Conservation (phyloP, 2,113 vertebrate species). For the Cryptomyrus ogoouensis region DNA sequence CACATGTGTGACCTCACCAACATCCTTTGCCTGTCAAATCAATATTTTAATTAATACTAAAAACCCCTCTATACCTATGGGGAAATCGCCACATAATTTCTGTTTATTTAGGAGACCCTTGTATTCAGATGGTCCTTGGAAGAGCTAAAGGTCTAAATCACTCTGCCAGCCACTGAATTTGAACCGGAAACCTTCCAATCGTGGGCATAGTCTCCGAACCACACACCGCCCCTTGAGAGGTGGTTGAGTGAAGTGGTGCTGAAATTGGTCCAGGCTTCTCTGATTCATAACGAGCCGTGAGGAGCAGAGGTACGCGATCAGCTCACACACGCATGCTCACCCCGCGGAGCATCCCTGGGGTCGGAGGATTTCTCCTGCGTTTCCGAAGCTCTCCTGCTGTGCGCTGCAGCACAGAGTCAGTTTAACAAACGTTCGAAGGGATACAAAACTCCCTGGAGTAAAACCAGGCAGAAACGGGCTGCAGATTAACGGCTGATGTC, state of each 20-base stretch:
- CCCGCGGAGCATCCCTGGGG: background rate
- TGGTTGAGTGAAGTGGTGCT: background rate
- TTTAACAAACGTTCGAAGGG: background rate
- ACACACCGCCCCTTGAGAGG: background rate
- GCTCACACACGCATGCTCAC: background rate
- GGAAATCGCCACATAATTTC: background rate
- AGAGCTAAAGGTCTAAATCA: background rate
- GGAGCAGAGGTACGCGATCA: background rate
- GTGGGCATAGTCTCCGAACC: background rate
- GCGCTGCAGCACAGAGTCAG: background rate
- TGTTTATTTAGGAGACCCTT: background rate
- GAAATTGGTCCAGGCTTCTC: background rate
- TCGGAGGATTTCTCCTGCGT: background rate
- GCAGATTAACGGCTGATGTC: background rate
- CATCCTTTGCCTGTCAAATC: background rate
- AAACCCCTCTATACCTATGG: background rate
- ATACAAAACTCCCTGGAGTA: background rate
- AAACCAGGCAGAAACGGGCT: background rate
- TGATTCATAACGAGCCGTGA: background rate
- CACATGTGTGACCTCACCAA: background rate
- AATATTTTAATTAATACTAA: background rate
- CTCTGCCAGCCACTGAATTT: background rate
- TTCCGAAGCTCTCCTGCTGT: background rate
- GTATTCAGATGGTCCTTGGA: background rate
- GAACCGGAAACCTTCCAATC: background rate